Evolutionary conservation across 1,140 invertebrate genomes (phyloP), one percentile per base, ranked within the genome.

Genomic region (Anadara kagoshimensis): DNA sequence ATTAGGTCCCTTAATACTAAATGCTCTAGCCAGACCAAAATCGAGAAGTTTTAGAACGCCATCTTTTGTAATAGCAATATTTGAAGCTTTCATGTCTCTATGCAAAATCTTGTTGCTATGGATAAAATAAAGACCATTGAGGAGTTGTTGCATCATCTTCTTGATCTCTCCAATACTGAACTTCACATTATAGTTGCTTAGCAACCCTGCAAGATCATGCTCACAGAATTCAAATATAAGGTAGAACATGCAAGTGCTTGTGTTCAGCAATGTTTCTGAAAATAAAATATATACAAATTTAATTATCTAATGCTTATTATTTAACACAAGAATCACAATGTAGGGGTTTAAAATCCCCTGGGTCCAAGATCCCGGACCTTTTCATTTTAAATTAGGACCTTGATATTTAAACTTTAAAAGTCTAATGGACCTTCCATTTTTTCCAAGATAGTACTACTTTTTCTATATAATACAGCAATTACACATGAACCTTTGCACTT

Each of bases 151-250:
- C 93, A 99, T 97, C 43, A 92, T 96, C 91, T 97, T 98, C 85
- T 99, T 99, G 45, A 99, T 98, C 91, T 99, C 97, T 11, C 96
- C 96, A 80, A 99, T 91, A 94, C 79, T 86, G 88, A 99, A 99
- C 91, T 98, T 98, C 0, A 99, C 97, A 88, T 97, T 97, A 10
- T 94, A 93, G 90, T 99, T 99, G 10, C 96, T 98, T 5, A 99
- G 88, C 44, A 99, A 91, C 11, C 98, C 98, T 26, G 98, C 98
- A 56, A 99, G 91, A 91, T 99, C 98, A 86, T 99, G 98, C 88
- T 99, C 98, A 90, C 98, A 99, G 86, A 99, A 99, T 79, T 99
- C 98, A 90, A 99, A 99, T 0, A 99, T 95, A 73, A 99, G 90
- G 87, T 98, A 99, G 87, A 99, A 99, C 0, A 97, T 99, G 8